Conservation (phyloP, 92 coral and sea anemone species). For the Chrysogorgia sp. region DNA sequence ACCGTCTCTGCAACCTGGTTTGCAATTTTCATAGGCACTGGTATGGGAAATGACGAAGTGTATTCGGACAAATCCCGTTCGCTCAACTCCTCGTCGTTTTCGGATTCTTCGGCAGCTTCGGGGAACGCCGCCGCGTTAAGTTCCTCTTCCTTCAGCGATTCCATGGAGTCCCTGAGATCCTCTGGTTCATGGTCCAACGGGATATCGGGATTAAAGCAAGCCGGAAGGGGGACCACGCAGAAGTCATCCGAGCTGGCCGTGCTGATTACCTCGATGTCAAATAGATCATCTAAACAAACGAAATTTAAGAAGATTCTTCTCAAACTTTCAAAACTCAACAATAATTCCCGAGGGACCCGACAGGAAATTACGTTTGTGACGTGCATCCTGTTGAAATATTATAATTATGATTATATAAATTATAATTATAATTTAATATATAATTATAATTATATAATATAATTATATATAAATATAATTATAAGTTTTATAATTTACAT, state of each 20-base stretch:
- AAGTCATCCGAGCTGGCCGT: conserved; percentile 75
- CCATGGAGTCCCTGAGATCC: conserved; percentile 55
- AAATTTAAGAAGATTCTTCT: neutral
- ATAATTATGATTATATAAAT: too few species aligned
- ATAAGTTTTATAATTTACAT: too few species aligned
- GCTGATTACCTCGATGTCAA: conserved; percentile 39
- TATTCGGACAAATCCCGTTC: neutral
- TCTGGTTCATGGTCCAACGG: conserved; percentile 72
- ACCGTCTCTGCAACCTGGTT: neutral
- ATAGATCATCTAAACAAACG: conserved; percentile 14
- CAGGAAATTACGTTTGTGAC: too few species aligned
- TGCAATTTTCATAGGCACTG: neutral
- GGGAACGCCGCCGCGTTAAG: conserved; percentile 41
- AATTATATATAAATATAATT: too few species aligned
- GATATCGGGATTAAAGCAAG: conserved; percentile 88
- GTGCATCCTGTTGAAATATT: too few species aligned
- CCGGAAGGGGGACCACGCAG: conserved; percentile 89
- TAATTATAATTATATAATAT: too few species aligned
- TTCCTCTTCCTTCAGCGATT: neutral
- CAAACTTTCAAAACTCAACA: too few species aligned
- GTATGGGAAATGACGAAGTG: neutral
- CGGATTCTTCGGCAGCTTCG: conserved; percentile 17
- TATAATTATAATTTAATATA: too few species aligned
- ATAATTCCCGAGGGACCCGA: too few species aligned
- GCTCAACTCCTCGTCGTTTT: neutral